Evolutionary conservation across 2,113 vertebrate species (phyloP), one percentile per base, ranked within the genome.

Genomic region (Heterochromis multidens): DNA sequence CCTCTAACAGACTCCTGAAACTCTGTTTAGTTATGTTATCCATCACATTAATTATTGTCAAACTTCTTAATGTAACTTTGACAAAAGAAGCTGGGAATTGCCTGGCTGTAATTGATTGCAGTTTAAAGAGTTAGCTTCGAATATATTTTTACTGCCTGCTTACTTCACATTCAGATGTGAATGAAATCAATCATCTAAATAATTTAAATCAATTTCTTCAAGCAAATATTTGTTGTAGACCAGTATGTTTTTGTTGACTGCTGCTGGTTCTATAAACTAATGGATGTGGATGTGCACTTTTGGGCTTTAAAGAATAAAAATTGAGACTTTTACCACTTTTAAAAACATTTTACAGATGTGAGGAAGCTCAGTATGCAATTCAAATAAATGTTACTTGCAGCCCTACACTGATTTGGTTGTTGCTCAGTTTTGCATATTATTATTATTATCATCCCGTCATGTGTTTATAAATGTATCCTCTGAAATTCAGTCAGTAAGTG

Each of bases 31-130:
- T 83, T 77, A 67, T 27, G 16, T 84, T 62, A 67, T 67, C 52
- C 60, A 77, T 82, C 62, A 87, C 59, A 72, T n/a, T 58, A 70
- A 59, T 67, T 79, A 25, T 60, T 77, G 83, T 57, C 21, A 81
- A 56, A 49, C 0, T 11, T 7, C 52, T 57, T 83, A 56, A 81
- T 81, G 6, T 57, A 54, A n/a, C 52, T 56, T 77, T 33, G 6
- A 49, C 13, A 31, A 54, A 76, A 61, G 2, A 56, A 61, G 74
- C 46, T 56, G 43, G 31, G 43, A 46, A 72, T 21, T 58, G 40
- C 8, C 23, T 70, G 35, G 10, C 1, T 81, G 13, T 70, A 40
- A 81, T 19, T 35, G 33, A 80, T 56, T 74, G 70, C 27, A 33
- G 46, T 54, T 12, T 52, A 74, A 54, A 74, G 70, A 33, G 19